A percentile compares a stretch with the other conserved stretches of the same genome.
Evolutionary conservation across 1,140 invertebrate species (phyloP).

Genomic region (Pinna nobilis): DNA sequence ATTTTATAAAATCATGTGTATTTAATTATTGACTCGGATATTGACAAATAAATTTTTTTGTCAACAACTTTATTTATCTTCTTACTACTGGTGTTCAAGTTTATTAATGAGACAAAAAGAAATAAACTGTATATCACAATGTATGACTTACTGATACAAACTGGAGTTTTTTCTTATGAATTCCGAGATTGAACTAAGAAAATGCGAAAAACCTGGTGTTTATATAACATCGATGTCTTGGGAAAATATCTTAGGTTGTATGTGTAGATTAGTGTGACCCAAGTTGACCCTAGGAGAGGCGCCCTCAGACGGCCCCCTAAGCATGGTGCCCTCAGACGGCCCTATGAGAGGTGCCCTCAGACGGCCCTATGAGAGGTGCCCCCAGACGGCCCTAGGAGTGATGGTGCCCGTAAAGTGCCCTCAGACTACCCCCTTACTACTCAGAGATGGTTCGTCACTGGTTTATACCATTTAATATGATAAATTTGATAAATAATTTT

Average conservation of each 20-base stretch:
- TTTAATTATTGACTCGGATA: slow-evolving; percentile 2
- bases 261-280: background rate
- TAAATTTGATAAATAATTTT: too few relatives aligned
- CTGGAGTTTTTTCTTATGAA: background rate
- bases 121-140: background rate
- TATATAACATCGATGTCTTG: background rate
- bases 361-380: background rate
- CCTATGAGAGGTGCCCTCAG: slow-evolving; percentile 8
- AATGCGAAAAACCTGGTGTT: background rate
- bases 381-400: slow-evolving; percentile 5
- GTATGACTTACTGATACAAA: background rate
- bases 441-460: too few relatives aligned
- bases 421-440: background rate
- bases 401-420: slow-evolving; percentile 2
- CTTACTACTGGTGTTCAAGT: background rate
- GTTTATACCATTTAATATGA: too few relatives aligned
- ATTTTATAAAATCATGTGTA: background rate
- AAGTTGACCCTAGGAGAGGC: background rate
- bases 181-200: background rate
- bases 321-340: background rate
- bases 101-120: background rate
- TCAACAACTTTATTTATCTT: slow-evolving; percentile 1
- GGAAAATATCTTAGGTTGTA: background rate
- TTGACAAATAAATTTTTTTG: slow-evolving; percentile 2
- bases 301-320: background rate